Evolutionary conservation across 2,797 vertebrate genomes (phyloP), one percentile per base, ranked within the genome.

Genomic region (Mionectes olivaceus): DNA sequence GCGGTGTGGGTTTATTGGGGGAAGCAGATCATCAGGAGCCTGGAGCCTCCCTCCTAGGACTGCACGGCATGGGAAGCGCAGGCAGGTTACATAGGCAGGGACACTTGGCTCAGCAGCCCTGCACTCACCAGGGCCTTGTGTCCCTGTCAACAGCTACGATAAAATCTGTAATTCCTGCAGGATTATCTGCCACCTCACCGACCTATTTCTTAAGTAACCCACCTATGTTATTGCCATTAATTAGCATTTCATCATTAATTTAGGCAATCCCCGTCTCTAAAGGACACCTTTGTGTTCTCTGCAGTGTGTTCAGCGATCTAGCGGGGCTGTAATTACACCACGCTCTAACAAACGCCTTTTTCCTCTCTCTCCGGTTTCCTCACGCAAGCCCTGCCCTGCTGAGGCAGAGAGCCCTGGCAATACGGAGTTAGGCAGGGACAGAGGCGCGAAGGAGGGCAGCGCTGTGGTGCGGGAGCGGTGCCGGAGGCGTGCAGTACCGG

Each of bases 31-130:
- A 0, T 1, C 0, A 1, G 32, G 14, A 9, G 22, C 28, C 35
- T 2, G 47, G 27, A 11, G 23, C 24, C 13, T 46, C 33, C 43
- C 43, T 12, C 6, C n/a, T 1, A 10, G 70, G 49, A 10, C 35
- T 1, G 5, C 0, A 5, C 1, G 4, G n/a, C 0, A 0, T 28
- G 49, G 49, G 60, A 57, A 19, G 33, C 9, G 14, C 37, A 10
- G 67, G 33, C 15, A 3, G 7, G 7, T 1, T 3, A 21, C 35
- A 4, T 15, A 10, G 56, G 28, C n/a, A 24, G 6, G 19, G 12
- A 21, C 19, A 3, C 10, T 19, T 0, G 17, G 41, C 50, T 19
- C 32, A 2, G 39, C 63, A 64, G 32, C 50, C 23, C 50, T 6
- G 35, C 37, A 1, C 46, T 35, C 60, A 33, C 8, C 47, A 4